These are phyloP conservation scores for Tangara arthus DNA, from an alignment of 2,797 vertebrate genomes.

Conservation along the genomic window DNA sequence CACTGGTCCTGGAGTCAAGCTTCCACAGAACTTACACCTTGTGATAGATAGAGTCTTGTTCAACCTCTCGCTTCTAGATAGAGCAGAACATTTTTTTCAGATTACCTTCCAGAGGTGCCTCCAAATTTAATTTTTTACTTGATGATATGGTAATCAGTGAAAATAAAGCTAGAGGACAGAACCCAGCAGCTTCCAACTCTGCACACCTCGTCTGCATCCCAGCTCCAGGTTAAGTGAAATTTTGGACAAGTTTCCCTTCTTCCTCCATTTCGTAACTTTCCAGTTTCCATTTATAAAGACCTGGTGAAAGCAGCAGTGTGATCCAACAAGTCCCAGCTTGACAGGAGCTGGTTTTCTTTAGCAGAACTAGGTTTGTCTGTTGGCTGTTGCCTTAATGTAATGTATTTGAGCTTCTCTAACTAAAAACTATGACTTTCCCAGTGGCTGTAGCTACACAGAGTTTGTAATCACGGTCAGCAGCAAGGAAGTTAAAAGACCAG, in stretches of 20 bases:
- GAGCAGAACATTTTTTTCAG: neutral
- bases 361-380: neutral
- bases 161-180: neutral
- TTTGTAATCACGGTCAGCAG: neutral
- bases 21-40: neutral
- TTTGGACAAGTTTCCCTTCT: neutral
- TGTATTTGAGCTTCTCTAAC: neutral
- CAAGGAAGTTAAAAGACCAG: conserved; percentile 27
- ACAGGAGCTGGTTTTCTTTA: neutral
- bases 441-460: neutral
- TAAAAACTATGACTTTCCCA: neutral
- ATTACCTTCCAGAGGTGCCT: neutral
- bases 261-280: neutral
- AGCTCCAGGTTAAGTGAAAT: neutral
- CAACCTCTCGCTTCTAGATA: neutral
- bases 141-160: neutral
- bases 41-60: neutral
- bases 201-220: neutral
- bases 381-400: neutral
- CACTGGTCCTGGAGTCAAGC: neutral
- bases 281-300: neutral
- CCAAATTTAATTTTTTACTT: neutral
- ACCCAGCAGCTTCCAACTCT: neutral
- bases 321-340: neutral
- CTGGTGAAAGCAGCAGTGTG: neutral